Base-by-base conservation (phyloP, 1,140 invertebrate genomes). In the Acromyrmex charruanus region DNA sequence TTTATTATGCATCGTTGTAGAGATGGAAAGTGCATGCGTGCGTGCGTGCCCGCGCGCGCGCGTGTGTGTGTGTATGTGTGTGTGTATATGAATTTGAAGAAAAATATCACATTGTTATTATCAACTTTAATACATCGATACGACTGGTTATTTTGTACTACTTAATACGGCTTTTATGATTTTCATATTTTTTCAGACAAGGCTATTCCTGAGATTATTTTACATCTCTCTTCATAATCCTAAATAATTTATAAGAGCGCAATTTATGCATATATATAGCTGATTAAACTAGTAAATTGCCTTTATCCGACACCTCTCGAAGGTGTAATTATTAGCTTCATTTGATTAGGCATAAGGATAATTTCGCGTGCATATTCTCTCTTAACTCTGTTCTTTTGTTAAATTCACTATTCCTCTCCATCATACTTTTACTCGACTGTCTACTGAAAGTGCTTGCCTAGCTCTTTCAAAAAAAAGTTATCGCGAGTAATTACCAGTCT, bases 291-390 rank as follows among this genome's bases (percentile, higher is more conserved):
- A 74, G 55, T 61, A 74, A 74, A 82, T 72, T 18, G 18, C 53
- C 14, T 84, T 74, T 71, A 61, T 44, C 4, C 25, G 1, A 79
- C 53, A 44, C 28, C 55, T 77, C 12, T 86, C 18, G 12, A 31
- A 88, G 44, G 0, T 16, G 16, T 44, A 44, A 61, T 14, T 58
- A 88, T 90, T 77, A 74, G 89, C 77, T 90, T 90, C 81, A 90
- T 88, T 90, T 90, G 66, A 89, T 88, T 61, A 90, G 89, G 89
- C 89, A 90, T 88, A 84, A 82, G 77, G 82, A 69, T 71, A 71
- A 59, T 82, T 90, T 63, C 31, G 39, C 16, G 14, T 71, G 87
- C 65, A 81, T 68, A 81, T 35, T 21, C 59, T 84, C 25, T 79
- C 39, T 89, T 79, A 77, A 75, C 71, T 87, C 49, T 77, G 16